These are phyloP conservation scores for Polyergus mexicanus DNA, from an alignment of 1,140 invertebrate genomes.

Conservation along the genomic window DNA sequence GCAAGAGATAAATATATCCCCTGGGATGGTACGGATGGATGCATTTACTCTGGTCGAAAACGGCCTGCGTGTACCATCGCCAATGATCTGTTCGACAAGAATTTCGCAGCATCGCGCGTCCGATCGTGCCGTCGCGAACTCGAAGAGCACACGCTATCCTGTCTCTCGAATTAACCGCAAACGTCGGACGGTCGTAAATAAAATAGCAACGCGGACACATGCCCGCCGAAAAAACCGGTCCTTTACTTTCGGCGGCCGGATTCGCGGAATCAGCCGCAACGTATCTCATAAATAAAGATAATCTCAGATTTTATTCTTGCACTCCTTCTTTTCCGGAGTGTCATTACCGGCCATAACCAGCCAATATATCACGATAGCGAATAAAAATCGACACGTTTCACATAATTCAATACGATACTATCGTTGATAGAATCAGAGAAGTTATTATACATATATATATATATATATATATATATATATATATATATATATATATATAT, in stretches of 20 bases:
- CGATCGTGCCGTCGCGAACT: constrained; percentile 12
- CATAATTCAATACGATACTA: background rate
- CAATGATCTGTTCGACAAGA: constrained; percentile 27
- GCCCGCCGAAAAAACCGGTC: constrained; percentile 46
- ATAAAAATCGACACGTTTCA: background rate
- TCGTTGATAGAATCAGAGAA: background rate
- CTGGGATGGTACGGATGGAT: constrained; percentile 35
- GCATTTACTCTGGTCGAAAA: constrained; percentile 36
- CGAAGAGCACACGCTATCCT: constrained; percentile 11
- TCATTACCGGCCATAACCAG: constrained; percentile 22
- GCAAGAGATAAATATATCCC: constrained; percentile 53
- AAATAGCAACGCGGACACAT: constrained; percentile 26
- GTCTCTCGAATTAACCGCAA: constrained; percentile 53
- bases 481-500: too few species aligned
- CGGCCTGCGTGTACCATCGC: constrained; percentile 23
- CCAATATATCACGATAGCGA: background rate
- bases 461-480: too few species aligned
- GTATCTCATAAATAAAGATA: constrained; percentile 59
- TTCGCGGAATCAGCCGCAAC: constrained; percentile 26
- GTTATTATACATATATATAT: background rate
- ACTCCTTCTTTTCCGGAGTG: constrained; percentile 12
- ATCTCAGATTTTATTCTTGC: constrained; percentile 48
- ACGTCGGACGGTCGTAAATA: constrained; percentile 56
- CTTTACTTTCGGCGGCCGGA: constrained; percentile 25
- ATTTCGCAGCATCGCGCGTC: constrained; percentile 18